Percentiles rank a stretch among this genome's conserved stretches.
Conservation (phyloP, 2,113 vertebrate species). For the Nestor notabilis region DNA sequence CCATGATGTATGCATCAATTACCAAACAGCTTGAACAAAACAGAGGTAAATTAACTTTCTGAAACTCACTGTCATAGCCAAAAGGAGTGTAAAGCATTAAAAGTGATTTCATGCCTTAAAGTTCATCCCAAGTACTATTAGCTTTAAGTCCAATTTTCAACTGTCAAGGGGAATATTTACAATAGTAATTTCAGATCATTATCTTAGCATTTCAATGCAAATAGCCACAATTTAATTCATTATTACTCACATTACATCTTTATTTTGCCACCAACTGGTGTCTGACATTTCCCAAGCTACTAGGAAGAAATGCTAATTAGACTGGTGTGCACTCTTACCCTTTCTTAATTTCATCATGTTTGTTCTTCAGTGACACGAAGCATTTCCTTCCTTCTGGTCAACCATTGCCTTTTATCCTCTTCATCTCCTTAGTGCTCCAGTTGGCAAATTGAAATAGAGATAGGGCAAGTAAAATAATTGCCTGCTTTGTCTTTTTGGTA, state of each 20-base stretch:
- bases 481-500: neutral
- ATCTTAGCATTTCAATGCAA: slow-evolving; percentile 84
- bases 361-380: slow-evolving; percentile 27
- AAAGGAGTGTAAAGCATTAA: slow-evolving; percentile 72
- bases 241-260: slow-evolving; percentile 82
- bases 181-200: slow-evolving; percentile 83
- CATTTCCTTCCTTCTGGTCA: slow-evolving; percentile 54
- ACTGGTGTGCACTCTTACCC: slow-evolving; percentile 75
- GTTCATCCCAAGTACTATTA: slow-evolving; percentile 81
- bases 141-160: slow-evolving; percentile 80
- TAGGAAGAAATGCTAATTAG: slow-evolving; percentile 82
- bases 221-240: slow-evolving; percentile 84
- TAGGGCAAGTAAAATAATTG: slow-evolving; percentile 8
- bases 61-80: slow-evolving; percentile 72
- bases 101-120: slow-evolving; percentile 78
- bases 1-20: slow-evolving; percentile 77
- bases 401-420: slow-evolving; percentile 2
- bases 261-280: slow-evolving; percentile 85
- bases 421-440: neutral
- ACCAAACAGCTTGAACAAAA: slow-evolving; percentile 81
- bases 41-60: slow-evolving; percentile 80
- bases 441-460: slow-evolving; percentile 4
- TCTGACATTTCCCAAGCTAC: slow-evolving; percentile 81
- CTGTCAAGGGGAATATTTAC: slow-evolving; percentile 83
- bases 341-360: slow-evolving; percentile 70